These are phyloP conservation scores for Malacoraja senta DNA, from an alignment of 2,797 vertebrate species.

Conservation along the genomic window DNA sequence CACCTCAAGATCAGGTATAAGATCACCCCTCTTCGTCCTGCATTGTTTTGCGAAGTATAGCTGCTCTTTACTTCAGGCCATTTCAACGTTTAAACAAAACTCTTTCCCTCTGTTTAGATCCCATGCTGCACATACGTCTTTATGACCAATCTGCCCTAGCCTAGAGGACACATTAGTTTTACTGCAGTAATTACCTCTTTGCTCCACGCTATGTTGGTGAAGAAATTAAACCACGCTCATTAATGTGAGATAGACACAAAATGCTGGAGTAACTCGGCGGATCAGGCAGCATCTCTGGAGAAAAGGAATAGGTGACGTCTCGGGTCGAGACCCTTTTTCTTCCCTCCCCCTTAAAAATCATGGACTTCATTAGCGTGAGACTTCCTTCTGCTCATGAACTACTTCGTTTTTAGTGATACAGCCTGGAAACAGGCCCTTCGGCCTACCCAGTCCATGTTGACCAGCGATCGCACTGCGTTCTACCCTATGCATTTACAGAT, in stretches of 20 bases:
- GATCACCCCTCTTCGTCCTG: too few relatives aligned
- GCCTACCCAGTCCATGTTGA: too few relatives aligned
- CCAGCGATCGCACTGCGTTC: too few relatives aligned
- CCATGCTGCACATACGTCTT: not conserved
- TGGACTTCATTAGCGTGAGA: not conserved
- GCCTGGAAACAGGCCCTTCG: too few relatives aligned
- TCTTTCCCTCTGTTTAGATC: not conserved
- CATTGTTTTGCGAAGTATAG: not conserved
- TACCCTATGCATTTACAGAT: too few relatives aligned
- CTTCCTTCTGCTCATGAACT: not conserved
- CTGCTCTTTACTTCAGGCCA: not conserved
- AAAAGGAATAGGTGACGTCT: too few relatives aligned
- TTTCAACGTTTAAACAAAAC: not conserved
- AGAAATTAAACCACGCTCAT: not conserved
- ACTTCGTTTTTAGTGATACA: not conserved
- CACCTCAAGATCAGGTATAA: too few relatives aligned
- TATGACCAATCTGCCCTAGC: not conserved
- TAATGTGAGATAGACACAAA: not conserved
- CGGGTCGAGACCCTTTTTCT: too few relatives aligned
- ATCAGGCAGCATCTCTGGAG: too few relatives aligned
- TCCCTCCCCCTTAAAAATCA: too few relatives aligned
- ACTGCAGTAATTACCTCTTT: not conserved
- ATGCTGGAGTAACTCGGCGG: too few relatives aligned
- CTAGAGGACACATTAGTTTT: not conserved
- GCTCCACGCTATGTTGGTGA: not conserved